Evolutionary conservation across 2,113 vertebrate genomes (phyloP), one percentile per base, ranked within the genome.

Genomic region (Halcyon senegalensis): DNA sequence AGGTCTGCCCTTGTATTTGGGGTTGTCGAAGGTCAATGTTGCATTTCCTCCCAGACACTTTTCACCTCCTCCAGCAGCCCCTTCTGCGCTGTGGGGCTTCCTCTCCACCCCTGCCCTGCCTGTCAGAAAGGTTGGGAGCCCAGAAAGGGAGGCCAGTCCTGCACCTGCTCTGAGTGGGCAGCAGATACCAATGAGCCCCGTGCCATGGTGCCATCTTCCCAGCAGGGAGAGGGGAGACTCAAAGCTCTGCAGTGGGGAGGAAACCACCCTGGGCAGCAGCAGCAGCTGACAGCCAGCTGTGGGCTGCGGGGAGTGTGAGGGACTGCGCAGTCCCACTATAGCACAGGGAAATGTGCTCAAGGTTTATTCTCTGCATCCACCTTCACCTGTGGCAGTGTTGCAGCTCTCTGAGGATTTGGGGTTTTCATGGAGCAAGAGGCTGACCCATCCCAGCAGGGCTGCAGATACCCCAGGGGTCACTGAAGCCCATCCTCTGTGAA

Each of bases 211-310:
- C 33, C 24, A 16, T 30, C 25, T 64, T 41, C 25, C 51, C 31
- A 74, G 59, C 43, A 51, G 51, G 20, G 50, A 58, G 9, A 0
- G 4, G 15, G 18, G 14, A 30, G 18, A 72, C 50, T 10, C 41
- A 30, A 64, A 35, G 48, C 1, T 0, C 28, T 30, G 41, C 67
- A n/a, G 30, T 0, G 1, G 10, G 68, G 19, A 55, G 30, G 19
- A 80, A 35, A 35, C 20, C 35, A 21, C 13, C 16, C n/a, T 1
- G 2, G 10, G 25, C 20, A 78, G 19, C 46, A 43, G 35, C 1
- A 0, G 37, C 39, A n/a, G 56, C 31, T 11, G 62, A 16, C 1
- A 6, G 43, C 39, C 0, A 1, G 48, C 21, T 1, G 0, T 23
- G 28, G 37, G 60, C 53, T 5, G 33, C 55, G 11, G 13, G 66